Evolutionary conservation across 2,113 vertebrate genomes (phyloP).

Genomic region (Corvus cornix): DNA sequence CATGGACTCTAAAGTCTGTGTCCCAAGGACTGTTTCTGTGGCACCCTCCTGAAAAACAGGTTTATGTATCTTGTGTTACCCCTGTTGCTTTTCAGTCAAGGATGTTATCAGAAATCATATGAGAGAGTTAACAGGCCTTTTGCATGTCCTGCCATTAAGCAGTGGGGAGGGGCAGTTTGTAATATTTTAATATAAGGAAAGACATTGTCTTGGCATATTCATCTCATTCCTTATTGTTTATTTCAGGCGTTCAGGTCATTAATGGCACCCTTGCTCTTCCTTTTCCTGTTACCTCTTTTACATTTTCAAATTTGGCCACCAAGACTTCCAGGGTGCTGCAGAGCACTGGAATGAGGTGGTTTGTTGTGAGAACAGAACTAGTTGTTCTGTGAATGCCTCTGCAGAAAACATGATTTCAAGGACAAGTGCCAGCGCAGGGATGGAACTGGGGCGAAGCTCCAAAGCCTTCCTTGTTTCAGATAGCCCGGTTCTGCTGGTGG

Average conservation of each 20-base stretch:
- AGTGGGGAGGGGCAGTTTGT: background rate
- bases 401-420: background rate
- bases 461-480: background rate
- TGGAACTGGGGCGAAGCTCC: background rate
- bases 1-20: background rate
- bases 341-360: background rate
- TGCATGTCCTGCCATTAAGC: background rate
- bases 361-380: background rate
- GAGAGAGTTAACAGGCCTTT: background rate
- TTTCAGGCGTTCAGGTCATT: background rate
- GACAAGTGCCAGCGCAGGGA: background rate
- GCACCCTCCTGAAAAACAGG: background rate
- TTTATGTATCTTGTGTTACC: background rate
- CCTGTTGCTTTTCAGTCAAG: background rate
- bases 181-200: background rate
- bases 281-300: background rate
- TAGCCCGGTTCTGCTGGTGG: background rate
- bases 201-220: background rate
- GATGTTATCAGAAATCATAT: background rate
- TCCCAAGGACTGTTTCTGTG: background rate
- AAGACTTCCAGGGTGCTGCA: background rate
- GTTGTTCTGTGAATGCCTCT: background rate
- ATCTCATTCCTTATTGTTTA: background rate
- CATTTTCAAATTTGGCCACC: background rate
- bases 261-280: background rate